A percentile compares a stretch with the other conserved stretches of the same genome.
Evolutionary conservation across 2,888 invertebrate species (phyloP).

Genomic region (Catocala fraxini): DNA sequence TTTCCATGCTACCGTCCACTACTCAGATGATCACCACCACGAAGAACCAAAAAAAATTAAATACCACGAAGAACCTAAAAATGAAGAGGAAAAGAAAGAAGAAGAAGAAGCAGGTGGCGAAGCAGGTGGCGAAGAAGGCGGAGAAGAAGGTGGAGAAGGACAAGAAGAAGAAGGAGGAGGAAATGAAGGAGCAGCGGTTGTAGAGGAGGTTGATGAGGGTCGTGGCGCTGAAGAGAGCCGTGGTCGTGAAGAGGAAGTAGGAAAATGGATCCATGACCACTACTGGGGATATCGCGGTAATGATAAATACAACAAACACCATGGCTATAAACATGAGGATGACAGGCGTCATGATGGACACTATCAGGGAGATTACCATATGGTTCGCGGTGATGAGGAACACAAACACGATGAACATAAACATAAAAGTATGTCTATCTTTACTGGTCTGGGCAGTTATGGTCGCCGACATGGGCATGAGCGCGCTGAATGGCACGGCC

Average conservation of each 20-base stretch:
- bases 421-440: background rate
- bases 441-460: slow-evolving; percentile 5
- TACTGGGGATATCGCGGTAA: slow-evolving; percentile 26
- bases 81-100: slow-evolving; percentile 9
- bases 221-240: slow-evolving; percentile 24
- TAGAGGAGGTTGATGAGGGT: slow-evolving; percentile 14
- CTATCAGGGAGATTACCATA: background rate
- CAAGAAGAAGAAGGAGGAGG: slow-evolving; percentile 5
- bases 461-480: slow-evolving; percentile 1
- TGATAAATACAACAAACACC: slow-evolving; percentile 1
- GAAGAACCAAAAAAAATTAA: slow-evolving; percentile 14
- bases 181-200: background rate
- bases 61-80: background rate
- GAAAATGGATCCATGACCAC: slow-evolving; percentile 35
- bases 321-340: background rate
- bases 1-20: slow-evolving; percentile 56
- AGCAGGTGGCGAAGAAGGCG: slow-evolving; percentile 15
- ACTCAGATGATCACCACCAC: slow-evolving; percentile 53
- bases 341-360: slow-evolving; percentile 13
- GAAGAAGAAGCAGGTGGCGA: slow-evolving; percentile 19
- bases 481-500: slow-evolving; percentile 6
- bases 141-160: slow-evolving; percentile 20
- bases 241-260: slow-evolving; percentile 15
- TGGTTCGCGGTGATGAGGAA: background rate
- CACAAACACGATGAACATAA: slow-evolving; percentile 13